phyloP scores from a whole-genome alignment of 1,140 invertebrate species.

The Drosophila pseudoobscura region DNA sequence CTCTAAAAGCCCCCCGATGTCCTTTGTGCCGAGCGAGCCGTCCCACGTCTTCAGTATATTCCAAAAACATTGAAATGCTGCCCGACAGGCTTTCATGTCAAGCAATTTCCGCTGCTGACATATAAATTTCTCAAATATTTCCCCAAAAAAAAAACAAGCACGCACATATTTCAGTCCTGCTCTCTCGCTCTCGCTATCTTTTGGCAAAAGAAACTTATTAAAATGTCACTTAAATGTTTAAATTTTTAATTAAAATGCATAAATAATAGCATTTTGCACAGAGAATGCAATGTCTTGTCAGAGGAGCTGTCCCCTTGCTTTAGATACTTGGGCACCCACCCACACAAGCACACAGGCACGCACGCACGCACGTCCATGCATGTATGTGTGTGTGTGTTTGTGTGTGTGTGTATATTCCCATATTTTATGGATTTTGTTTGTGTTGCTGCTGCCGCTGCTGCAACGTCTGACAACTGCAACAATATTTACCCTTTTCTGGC shows the following conservation, averaged over 20 bases:
- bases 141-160: too few relatives aligned
- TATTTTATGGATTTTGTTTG: slow-evolving; percentile 52
- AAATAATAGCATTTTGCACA: slow-evolving; percentile 65
- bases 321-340: slow-evolving; percentile 15
- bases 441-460: slow-evolving; percentile 25
- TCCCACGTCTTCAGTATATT: too few relatives aligned
- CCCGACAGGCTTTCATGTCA: slow-evolving; percentile 33
- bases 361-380: slow-evolving; percentile 5
- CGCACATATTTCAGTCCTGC: slow-evolving; percentile 38
- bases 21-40: too few relatives aligned
- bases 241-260: slow-evolving; percentile 80
- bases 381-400: slow-evolving; percentile 4
- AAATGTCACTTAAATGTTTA: slow-evolving; percentile 74
- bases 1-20: too few relatives aligned
- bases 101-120: slow-evolving; percentile 55
- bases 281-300: slow-evolving; percentile 54
- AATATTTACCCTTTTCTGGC: slow-evolving; percentile 58
- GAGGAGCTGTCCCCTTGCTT: slow-evolving; percentile 23
- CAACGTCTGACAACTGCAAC: slow-evolving; percentile 46
- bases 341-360: slow-evolving; percentile 9
- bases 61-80: too few relatives aligned
- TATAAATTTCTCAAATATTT: slow-evolving; percentile 56
- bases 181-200: not conserved
- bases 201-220: slow-evolving; percentile 63
- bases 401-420: slow-evolving; percentile 1